phyloP scores from a whole-genome alignment of 2,797 vertebrate species.

The Bryconaethiops microstoma region DNA sequence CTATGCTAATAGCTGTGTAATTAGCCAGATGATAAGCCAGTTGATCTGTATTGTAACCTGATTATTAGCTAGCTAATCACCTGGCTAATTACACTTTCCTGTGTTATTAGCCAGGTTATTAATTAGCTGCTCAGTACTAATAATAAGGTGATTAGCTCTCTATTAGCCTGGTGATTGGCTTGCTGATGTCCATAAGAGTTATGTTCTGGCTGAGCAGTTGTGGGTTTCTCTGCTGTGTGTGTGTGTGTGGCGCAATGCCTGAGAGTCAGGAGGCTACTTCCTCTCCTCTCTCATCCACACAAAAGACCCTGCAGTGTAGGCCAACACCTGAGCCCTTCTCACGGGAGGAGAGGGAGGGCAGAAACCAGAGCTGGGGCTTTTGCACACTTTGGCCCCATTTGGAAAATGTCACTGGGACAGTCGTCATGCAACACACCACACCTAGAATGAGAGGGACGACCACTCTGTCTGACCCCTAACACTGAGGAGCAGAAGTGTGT shows the following conservation, averaged over 20 bases:
- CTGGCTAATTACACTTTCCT: neutral
- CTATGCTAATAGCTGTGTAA: no score
- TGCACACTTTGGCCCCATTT: neutral
- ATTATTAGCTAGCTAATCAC: no score
- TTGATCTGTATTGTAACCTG: no score
- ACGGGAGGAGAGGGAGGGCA: neutral
- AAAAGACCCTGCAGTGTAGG: neutral
- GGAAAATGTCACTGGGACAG: constrained; percentile 31
- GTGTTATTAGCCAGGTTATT: neutral
- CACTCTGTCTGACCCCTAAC: no score
- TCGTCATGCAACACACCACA: neutral
- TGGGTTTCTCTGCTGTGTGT: neutral
- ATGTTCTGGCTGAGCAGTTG: no score
- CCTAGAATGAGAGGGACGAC: neutral
- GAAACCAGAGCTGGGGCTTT: constrained; percentile 14
- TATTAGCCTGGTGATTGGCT: no score
- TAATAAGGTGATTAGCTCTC: neutral
- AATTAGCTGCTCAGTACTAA: neutral
- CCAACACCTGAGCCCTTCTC: constrained; percentile 11
- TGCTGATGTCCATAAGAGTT: no score
- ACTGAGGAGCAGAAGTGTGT: neutral
- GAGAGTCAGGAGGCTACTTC: constrained; percentile 15
- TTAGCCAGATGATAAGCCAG: no score
- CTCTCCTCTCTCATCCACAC: neutral
- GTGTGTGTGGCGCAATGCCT: neutral